These are phyloP conservation scores for Homarus americanus DNA, from an alignment of 1,140 invertebrate genomes.

Conservation along the genomic window DNA sequence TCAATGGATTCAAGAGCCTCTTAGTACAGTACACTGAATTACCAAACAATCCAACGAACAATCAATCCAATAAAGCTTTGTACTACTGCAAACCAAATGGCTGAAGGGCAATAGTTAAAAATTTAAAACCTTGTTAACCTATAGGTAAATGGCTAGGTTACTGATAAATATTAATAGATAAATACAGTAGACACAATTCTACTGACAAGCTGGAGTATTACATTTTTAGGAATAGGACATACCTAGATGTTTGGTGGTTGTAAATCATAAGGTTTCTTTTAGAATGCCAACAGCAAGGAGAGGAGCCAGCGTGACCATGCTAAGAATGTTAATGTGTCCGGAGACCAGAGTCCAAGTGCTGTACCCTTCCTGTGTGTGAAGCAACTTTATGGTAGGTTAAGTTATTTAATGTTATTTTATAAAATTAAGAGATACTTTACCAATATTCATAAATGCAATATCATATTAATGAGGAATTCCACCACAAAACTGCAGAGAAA, in stretches of 20 bases:
- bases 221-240: constrained; percentile 76
- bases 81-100: too few relatives aligned
- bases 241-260: constrained; percentile 95
- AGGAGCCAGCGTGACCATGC: constrained; percentile 92
- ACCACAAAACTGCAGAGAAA: neutral
- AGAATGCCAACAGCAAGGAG: constrained; percentile 91
- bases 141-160: neutral
- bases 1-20: too few relatives aligned
- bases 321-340: constrained; percentile 92
- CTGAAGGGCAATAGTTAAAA: too few relatives aligned
- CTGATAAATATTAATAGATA: too few relatives aligned
- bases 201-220: constrained; percentile 24
- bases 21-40: too few relatives aligned
- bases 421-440: too few relatives aligned
- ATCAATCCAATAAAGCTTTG: too few relatives aligned
- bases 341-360: constrained; percentile 80
- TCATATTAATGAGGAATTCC: neutral
- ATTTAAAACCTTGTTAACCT: neutral
- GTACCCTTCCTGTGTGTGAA: constrained; percentile 61
- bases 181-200: neutral
- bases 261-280: constrained; percentile 98
- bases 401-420: too few relatives aligned
- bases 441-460: neutral
- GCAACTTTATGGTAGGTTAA: neutral
- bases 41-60: too few relatives aligned